These are phyloP conservation scores for Nettapus auritus DNA, from an alignment of 2,113 vertebrate genomes.

Conservation along the genomic window DNA sequence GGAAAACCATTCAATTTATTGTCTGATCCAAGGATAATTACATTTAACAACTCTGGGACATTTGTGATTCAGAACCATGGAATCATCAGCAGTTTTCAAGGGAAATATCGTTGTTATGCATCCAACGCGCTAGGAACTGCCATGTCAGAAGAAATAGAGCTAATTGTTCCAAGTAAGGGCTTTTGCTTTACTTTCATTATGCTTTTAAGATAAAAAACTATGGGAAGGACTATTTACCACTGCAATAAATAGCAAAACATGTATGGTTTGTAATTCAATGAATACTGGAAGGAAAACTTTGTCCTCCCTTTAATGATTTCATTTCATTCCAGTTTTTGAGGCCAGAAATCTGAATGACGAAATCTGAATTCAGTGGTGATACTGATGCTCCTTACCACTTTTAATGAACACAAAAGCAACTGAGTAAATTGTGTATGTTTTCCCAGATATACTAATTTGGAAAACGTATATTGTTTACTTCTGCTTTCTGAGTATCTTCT, in stretches of 20 bases:
- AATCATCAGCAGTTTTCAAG: constrained; percentile 89
- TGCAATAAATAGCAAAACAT: rapidly evolving
- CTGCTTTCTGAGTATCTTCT: neutral
- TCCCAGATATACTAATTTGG: neutral
- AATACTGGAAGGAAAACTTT: neutral
- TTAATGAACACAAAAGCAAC: neutral
- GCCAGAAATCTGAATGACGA: neutral
- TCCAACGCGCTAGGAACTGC: constrained; percentile 89
- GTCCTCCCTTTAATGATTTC: neutral
- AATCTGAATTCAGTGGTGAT: neutral
- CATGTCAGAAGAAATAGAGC: constrained; percentile 90
- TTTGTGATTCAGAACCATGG: constrained; percentile 92
- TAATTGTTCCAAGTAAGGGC: constrained; percentile 91
- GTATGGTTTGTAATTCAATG: neutral
- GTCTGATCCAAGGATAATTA: constrained; percentile 83
- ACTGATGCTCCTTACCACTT: neutral
- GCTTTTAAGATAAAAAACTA: neutral
- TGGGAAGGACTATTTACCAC: neutral
- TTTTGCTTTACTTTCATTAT: neutral
- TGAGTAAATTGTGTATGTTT: neutral
- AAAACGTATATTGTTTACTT: neutral
- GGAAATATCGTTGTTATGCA: constrained; percentile 91
- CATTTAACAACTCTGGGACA: constrained; percentile 86
- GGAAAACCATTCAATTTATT: constrained; percentile 86
- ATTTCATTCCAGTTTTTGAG: neutral